Conservation (phyloP, 1,140 invertebrate genomes). For the Leptopilina boulardi region DNA sequence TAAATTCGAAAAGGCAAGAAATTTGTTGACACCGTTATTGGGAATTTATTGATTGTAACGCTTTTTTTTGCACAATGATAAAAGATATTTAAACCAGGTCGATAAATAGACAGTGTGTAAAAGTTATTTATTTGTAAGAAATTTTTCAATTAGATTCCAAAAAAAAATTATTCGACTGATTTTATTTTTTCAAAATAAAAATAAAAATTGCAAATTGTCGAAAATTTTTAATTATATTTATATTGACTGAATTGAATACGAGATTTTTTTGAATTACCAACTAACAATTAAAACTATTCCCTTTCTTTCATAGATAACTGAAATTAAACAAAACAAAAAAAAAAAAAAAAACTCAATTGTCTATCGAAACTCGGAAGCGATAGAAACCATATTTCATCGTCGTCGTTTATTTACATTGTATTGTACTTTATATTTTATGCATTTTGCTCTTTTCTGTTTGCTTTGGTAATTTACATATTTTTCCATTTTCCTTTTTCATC, state of each 20-base stretch:
- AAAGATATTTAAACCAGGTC: no score
- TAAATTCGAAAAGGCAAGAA: no score
- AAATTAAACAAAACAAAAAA: neutral
- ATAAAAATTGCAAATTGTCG: no score
- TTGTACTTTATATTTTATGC: constrained; percentile 32
- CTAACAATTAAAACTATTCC: neutral
- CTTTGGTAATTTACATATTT: constrained; percentile 29
- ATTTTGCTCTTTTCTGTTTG: constrained; percentile 25
- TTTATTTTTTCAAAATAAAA: no score
- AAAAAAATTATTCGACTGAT: no score
- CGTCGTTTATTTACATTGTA: constrained; percentile 27
- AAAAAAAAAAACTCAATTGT: neutral
- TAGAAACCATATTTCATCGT: constrained; percentile 25
- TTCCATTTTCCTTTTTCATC: constrained; percentile 26
- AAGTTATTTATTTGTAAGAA: no score
- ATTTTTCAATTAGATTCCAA: no score
- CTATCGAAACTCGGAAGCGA: constrained; percentile 12
- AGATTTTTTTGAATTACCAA: neutral
- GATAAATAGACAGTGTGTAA: no score
- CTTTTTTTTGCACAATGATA: no score
- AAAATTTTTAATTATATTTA: no score
- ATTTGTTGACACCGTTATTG: no score
- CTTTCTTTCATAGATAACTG: constrained; percentile 1
- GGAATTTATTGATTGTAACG: no score
- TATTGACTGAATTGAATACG: neutral